Percentiles rank a stretch among this genome's conserved stretches.
Conservation (phyloP, 2,888 invertebrate genomes). For the Cynaeus angustus region DNA sequence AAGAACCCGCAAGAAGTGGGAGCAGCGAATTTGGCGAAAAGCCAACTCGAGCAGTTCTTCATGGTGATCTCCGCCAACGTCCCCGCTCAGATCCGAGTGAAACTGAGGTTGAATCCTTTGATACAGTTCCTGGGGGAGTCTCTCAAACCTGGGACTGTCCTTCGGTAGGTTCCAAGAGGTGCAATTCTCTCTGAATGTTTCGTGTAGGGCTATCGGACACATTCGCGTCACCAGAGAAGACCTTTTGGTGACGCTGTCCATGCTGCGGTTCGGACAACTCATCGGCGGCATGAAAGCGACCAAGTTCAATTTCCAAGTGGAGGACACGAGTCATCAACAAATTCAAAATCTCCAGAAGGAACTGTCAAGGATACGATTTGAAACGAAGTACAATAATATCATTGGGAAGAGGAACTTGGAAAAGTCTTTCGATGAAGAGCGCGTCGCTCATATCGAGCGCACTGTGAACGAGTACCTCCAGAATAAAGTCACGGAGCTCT, state of each 20-base stretch:
- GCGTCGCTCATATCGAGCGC: slow-evolving; percentile 66
- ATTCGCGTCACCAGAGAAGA: slow-evolving; percentile 66
- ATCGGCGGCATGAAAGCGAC: slow-evolving; percentile 62
- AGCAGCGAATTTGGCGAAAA: slow-evolving; percentile 69
- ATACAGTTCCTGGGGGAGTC: slow-evolving; percentile 68
- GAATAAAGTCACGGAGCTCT: slow-evolving; percentile 66
- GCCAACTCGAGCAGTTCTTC: slow-evolving; percentile 69
- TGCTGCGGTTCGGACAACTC: slow-evolving; percentile 68
- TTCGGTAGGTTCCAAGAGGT: slow-evolving; percentile 68
- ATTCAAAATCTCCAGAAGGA: slow-evolving; percentile 57
- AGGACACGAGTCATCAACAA: slow-evolving; percentile 53
- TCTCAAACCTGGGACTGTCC: slow-evolving; percentile 63
- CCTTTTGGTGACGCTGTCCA: slow-evolving; percentile 67
- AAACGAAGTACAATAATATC: slow-evolving; percentile 67
- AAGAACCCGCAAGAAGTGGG: slow-evolving; percentile 67
- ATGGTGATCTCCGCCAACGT: slow-evolving; percentile 58
- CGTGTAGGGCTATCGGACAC: slow-evolving; percentile 69
- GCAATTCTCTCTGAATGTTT: slow-evolving; percentile 62
- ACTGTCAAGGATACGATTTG: slow-evolving; percentile 62
- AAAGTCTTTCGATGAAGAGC: slow-evolving; percentile 64
- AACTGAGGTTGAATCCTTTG: slow-evolving; percentile 66
- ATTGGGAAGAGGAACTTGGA: slow-evolving; percentile 65
- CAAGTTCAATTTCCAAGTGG: slow-evolving; percentile 55
- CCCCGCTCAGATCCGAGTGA: slow-evolving; percentile 56
- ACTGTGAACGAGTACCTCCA: slow-evolving; percentile 67